Conservation (phyloP, 2,113 vertebrate genomes). For the Martes martes region DNA sequence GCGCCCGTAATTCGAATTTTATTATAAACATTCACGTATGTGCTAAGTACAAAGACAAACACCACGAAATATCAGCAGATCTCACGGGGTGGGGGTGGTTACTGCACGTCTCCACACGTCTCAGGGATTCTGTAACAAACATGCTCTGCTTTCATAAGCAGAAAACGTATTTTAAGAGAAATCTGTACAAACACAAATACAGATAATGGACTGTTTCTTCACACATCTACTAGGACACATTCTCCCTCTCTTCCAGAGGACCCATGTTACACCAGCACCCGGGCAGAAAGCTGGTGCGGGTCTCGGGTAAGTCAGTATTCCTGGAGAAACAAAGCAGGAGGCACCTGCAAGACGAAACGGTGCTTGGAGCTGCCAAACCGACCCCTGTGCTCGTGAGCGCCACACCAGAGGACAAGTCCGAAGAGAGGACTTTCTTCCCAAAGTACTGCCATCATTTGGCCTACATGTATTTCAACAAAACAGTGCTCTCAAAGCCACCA, state of each 20-base stretch:
- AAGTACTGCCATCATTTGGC: not conserved
- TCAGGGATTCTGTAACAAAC: not conserved
- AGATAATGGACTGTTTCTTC: not conserved
- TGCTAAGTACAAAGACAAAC: not conserved
- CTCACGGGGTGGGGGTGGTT: not conserved
- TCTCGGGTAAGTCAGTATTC: not conserved
- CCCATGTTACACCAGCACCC: not conserved
- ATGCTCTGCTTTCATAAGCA: not conserved
- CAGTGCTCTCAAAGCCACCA: not conserved
- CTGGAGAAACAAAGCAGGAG: not conserved
- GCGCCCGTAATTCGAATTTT: not conserved
- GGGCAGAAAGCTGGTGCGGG: not conserved
- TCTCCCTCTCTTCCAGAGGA: not conserved
- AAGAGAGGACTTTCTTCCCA: not conserved
- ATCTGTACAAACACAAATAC: not conserved
- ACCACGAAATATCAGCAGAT: not conserved
- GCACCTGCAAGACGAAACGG: not conserved
- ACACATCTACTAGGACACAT: not conserved
- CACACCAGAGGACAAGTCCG: not conserved
- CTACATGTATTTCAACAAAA: not conserved
- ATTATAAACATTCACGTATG: slow-evolving; percentile 5
- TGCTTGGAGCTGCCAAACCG: not conserved
- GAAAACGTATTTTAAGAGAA: not conserved
- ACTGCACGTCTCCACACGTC: not conserved
- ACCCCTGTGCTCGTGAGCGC: not conserved